Evolutionary conservation across 2,888 invertebrate species (phyloP).

Genomic region (Halictus quadricinctus): DNA sequence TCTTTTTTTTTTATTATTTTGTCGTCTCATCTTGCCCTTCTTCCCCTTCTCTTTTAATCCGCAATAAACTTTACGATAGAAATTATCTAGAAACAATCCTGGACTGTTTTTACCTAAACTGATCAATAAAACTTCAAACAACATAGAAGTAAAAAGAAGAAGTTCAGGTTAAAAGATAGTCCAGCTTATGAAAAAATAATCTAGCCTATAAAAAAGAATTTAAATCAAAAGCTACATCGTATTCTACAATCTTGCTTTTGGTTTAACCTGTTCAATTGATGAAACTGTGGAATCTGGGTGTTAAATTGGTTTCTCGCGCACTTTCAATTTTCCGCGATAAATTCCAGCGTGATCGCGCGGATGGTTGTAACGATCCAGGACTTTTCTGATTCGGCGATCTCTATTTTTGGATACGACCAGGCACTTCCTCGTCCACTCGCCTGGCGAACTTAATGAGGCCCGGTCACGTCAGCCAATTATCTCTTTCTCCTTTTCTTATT

Average conservation of each 20-base stretch:
- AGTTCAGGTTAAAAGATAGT: not conserved
- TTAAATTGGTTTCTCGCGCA: not conserved
- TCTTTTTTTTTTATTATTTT: not conserved
- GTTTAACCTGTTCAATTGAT: not conserved
- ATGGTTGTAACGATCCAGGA: conserved; percentile 42
- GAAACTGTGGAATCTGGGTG: no score
- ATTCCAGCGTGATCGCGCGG: conserved; percentile 12
- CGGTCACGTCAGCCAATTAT: conserved; percentile 36
- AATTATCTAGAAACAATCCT: not conserved
- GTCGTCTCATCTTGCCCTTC: not conserved
- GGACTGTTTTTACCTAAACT: not conserved
- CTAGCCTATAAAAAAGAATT: not conserved
- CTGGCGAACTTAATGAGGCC: conserved; percentile 34
- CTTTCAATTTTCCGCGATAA: not conserved
- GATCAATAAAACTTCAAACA: not conserved
- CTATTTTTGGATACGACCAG: conserved; percentile 53
- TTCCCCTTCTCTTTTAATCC: not conserved
- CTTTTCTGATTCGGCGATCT: conserved; percentile 56
- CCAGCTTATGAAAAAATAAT: no score
- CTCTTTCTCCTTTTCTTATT: not conserved
- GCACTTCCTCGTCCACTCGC: conserved; percentile 36
- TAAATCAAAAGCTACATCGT: not conserved
- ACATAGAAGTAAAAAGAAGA: not conserved
- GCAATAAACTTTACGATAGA: not conserved
- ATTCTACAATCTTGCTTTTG: not conserved